Conservation (phyloP, 1,140 invertebrate species). For the Drosophila nannoptera region DNA sequence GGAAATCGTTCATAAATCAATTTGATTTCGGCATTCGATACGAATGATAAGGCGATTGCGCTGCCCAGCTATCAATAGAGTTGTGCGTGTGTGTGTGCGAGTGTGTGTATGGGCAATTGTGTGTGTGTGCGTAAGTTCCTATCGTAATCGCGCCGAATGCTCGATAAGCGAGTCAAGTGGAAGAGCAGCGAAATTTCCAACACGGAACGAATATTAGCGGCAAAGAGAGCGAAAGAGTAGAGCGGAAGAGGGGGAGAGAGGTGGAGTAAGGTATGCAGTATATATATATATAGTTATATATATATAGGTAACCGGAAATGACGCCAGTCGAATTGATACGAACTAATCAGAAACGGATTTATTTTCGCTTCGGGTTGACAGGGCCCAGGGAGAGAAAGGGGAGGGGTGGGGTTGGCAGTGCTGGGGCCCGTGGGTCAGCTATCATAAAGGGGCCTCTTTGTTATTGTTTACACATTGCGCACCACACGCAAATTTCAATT, state of each 20-base stretch:
- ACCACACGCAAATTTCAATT: constrained; percentile 33
- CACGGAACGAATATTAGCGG: constrained; percentile 59
- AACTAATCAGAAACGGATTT: constrained; percentile 54
- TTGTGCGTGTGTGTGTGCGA: constrained; percentile 11
- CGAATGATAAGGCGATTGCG: constrained; percentile 48
- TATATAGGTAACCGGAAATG: constrained; percentile 65
- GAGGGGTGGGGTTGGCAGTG: not conserved
- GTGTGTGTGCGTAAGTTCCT: constrained; percentile 35
- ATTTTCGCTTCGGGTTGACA: constrained; percentile 2
- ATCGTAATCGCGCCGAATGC: constrained; percentile 56
- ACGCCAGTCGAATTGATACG: constrained; percentile 61
- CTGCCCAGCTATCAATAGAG: constrained; percentile 30
- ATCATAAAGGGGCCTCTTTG: constrained; percentile 14
- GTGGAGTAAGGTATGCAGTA: constrained; percentile 28
- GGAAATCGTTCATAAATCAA: constrained; percentile 76
- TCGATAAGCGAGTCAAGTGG: constrained; percentile 56
- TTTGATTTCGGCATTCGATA: constrained; percentile 64
- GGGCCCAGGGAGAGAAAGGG: too few species aligned
- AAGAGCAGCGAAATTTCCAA: constrained; percentile 40
- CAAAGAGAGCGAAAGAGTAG: not conserved
- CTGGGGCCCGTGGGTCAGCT: not conserved
- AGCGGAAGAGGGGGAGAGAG: not conserved
- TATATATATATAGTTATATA: constrained; percentile 4
- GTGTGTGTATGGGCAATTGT: constrained; percentile 30
- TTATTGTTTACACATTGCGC: constrained; percentile 37